These are phyloP conservation scores for Macquaria ambigua DNA, from an alignment of 2,113 vertebrate genomes.

Conservation along the genomic window DNA sequence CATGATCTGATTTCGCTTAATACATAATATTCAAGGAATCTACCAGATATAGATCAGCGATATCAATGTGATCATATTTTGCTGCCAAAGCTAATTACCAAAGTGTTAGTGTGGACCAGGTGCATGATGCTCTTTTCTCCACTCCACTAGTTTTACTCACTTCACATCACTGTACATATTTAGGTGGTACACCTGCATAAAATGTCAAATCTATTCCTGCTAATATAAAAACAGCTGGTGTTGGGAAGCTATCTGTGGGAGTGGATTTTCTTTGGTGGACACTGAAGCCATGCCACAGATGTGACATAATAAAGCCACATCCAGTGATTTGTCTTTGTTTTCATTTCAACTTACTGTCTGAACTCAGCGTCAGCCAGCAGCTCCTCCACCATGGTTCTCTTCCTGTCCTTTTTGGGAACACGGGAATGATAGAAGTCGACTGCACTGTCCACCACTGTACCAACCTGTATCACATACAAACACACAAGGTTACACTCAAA, in stretches of 20 bases:
- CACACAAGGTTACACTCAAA: not conserved
- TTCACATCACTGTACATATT: not conserved
- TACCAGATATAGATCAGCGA: not conserved
- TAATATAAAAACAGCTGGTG: not conserved
- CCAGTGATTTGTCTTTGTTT: not conserved
- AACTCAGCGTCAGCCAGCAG: constrained; percentile 94
- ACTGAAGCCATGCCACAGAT: not conserved
- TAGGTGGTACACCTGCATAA: not conserved
- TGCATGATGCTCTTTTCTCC: not conserved
- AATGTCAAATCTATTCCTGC: not conserved
- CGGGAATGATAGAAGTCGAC: constrained; percentile 95
- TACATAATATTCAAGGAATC: not conserved
- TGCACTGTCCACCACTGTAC: constrained; percentile 92
- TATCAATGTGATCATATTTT: not conserved
- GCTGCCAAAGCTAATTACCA: not conserved
- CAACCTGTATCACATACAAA: constrained; percentile 84
- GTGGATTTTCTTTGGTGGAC: not conserved
- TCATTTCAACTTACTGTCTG: constrained; percentile 86
- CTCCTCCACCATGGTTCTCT: constrained; percentile 98
- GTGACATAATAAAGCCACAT: not conserved
- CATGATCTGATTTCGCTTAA: not conserved
- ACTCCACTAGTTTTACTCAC: not conserved
- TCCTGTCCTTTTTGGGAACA: constrained; percentile 95
- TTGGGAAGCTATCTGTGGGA: not conserved
- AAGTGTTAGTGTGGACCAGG: not conserved